Evolutionary conservation across 2,113 vertebrate species (phyloP).

Genomic region (Pseudorasbora parva): DNA sequence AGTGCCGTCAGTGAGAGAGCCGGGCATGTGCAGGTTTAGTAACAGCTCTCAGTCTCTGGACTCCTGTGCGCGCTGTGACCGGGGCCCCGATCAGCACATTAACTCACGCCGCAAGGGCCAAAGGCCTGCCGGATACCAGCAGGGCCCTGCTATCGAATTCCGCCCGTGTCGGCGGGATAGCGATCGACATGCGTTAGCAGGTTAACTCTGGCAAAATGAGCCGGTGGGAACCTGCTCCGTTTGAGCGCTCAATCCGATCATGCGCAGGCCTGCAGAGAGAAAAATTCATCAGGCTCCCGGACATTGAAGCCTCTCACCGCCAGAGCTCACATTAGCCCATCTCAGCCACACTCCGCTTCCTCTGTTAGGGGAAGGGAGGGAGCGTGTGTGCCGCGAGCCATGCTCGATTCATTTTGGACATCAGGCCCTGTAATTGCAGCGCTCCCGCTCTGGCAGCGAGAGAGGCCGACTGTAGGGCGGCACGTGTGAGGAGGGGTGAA

Average conservation of each 20-base stretch:
- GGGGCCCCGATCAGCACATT: slow-evolving; percentile 81
- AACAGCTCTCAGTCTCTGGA: slow-evolving; percentile 77
- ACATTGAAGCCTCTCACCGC: slow-evolving; percentile 62
- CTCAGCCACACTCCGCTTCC: slow-evolving; percentile 59
- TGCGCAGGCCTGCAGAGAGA: slow-evolving; percentile 78
- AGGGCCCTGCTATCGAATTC: slow-evolving; percentile 82
- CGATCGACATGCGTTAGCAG: slow-evolving; percentile 81
- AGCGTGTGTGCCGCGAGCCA: slow-evolving; percentile 82
- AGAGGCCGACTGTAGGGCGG: slow-evolving; percentile 25
- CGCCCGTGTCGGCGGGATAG: slow-evolving; percentile 79
- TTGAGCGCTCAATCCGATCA: slow-evolving; percentile 82
- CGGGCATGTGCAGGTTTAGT: slow-evolving; percentile 73
- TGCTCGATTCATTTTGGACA: slow-evolving; percentile 88
- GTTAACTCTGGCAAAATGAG: slow-evolving; percentile 86
- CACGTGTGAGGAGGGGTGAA: slow-evolving; percentile 83
- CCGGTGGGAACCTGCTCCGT: slow-evolving; percentile 74
- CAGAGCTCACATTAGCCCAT: slow-evolving; percentile 55
- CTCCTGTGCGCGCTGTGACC: slow-evolving; percentile 75
- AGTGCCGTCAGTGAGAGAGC: slow-evolving; percentile 69
- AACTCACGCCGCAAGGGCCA: slow-evolving; percentile 76
- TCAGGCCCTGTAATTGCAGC: slow-evolving; percentile 90
- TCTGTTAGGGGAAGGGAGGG: slow-evolving; percentile 69
- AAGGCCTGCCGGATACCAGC: slow-evolving; percentile 78
- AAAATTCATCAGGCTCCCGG: slow-evolving; percentile 80
- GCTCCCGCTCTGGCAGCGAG: slow-evolving; percentile 73